Evolutionary conservation across 2,797 vertebrate species (phyloP).

Genomic region (Halcyon badia): DNA sequence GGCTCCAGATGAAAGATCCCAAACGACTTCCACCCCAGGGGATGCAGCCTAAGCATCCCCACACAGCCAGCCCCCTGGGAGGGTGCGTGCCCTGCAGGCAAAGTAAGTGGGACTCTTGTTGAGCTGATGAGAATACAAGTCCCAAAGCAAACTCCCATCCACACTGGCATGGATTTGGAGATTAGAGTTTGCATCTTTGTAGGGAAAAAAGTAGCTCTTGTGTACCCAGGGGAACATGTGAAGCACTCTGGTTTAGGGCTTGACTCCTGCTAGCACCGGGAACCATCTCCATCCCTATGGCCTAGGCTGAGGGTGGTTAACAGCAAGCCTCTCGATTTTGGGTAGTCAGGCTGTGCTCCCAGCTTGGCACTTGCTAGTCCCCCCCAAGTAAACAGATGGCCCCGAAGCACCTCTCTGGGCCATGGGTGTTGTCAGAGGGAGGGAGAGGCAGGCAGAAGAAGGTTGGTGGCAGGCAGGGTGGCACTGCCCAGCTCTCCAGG

Average conservation of each 20-base stretch:
- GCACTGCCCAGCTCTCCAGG: neutral
- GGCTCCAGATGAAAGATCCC: constrained; percentile 17
- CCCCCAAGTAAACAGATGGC: fast-evolving
- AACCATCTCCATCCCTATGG: neutral
- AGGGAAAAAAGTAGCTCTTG: neutral
- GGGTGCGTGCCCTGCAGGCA: constrained; percentile 28
- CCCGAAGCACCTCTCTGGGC: neutral
- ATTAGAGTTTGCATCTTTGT: neutral
- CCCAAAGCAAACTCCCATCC: neutral
- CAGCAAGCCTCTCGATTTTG: neutral
- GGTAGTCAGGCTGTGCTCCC: neutral
- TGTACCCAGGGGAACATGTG: neutral
- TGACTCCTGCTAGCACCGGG: neutral
- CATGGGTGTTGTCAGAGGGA: neutral
- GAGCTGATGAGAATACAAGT: constrained; percentile 28
- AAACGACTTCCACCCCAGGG: neutral
- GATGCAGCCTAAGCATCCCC: neutral
- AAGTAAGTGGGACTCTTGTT: constrained; percentile 23
- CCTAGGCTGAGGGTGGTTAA: neutral
- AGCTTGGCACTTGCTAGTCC: neutral
- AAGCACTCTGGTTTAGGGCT: neutral
- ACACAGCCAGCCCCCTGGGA: neutral
- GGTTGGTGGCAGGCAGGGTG: neutral
- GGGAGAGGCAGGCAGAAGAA: neutral
- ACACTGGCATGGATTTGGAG: neutral